These are phyloP conservation scores for Phyllotis vaccarum DNA, from an alignment of 2,797 vertebrate species.

Conservation along the genomic window DNA sequence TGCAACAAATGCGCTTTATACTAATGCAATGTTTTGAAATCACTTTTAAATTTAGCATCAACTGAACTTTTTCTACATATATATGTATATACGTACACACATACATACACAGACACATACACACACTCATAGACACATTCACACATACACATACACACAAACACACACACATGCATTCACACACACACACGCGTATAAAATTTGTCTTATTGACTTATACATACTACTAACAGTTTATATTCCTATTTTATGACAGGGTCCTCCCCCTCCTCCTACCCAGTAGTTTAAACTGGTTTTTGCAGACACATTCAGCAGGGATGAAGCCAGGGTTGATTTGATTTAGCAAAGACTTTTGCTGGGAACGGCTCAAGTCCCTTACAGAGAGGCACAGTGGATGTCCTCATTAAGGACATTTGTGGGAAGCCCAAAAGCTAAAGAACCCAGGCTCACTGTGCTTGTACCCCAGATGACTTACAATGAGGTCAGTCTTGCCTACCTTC, in stretches of 20 bases:
- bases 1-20: not conserved
- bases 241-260: not conserved
- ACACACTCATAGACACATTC: no score
- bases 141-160: no score
- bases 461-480: no score
- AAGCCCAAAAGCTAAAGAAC: no score
- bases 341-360: not conserved
- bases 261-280: not conserved
- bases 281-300: not conserved
- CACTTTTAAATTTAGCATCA: not conserved
- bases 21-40: not conserved
- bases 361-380: not conserved
- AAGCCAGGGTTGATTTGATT: not conserved
- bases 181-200: no score
- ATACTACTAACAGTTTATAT: not conserved
- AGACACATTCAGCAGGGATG: not conserved
- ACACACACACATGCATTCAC: no score
- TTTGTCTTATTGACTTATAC: not conserved
- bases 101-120: no score
- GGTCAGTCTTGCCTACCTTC: not conserved
- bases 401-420: not conserved
- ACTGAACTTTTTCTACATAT: not conserved
- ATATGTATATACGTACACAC: not conserved
- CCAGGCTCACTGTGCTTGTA: fast-evolving
- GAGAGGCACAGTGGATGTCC: fast-evolving